A percentile compares a stretch with the other conserved stretches of the same genome.
Conservation (phyloP, 2,113 vertebrate genomes). For the Phyllostomus discolor region DNA sequence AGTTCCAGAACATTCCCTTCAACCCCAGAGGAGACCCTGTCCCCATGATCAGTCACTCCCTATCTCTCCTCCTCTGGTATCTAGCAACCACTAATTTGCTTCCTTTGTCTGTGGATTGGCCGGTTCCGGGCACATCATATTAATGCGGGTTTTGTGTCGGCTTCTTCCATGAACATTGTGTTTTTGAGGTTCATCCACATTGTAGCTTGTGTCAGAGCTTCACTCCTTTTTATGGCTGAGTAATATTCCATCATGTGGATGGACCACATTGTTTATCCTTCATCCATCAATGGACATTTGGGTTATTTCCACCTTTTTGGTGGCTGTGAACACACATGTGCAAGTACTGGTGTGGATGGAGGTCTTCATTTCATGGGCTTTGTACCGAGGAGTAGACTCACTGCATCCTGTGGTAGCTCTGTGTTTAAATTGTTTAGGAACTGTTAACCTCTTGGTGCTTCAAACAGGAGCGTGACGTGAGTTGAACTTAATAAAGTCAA, state of each 20-base stretch:
- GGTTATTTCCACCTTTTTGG: neutral
- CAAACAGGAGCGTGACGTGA: neutral
- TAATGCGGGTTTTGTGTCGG: neutral
- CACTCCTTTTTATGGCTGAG: neutral
- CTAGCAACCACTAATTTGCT: neutral
- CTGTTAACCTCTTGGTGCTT: neutral
- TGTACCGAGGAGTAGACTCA: neutral
- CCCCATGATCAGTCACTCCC: neutral
- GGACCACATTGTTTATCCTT: neutral
- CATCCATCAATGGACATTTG: too few species aligned
- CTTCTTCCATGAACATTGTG: neutral
- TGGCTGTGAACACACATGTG: fast-evolving
- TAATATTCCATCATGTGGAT: neutral
- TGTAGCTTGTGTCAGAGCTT: neutral
- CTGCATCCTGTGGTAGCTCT: neutral
- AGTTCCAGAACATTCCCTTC: neutral
- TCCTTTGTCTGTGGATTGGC: neutral
- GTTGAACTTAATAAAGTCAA: neutral
- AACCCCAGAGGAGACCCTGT: neutral
- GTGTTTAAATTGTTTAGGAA: neutral
- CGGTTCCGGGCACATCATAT: neutral
- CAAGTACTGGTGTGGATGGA: fast-evolving
- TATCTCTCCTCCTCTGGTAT: neutral
- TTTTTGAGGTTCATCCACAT: neutral
- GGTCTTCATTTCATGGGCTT: fast-evolving